Evolutionary conservation across 2,888 invertebrate species (phyloP).

Genomic region (Reticulitermes lucifugus): DNA sequence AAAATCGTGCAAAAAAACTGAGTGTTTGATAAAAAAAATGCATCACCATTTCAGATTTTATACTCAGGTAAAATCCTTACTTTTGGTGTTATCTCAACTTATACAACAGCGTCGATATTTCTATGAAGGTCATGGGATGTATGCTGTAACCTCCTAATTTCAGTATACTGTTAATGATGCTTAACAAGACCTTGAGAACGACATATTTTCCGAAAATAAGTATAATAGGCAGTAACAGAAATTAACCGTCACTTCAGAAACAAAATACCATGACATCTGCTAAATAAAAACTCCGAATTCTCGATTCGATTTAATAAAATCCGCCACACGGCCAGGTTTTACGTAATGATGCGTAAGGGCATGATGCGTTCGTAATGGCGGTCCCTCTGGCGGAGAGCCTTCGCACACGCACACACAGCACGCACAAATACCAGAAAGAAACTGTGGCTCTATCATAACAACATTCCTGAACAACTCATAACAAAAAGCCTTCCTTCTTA

Average conservation of each 20-base stretch:
- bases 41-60: neutral
- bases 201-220: too few species aligned
- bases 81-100: neutral
- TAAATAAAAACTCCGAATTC: neutral
- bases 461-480: conserved; percentile 3
- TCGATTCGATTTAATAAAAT: neutral
- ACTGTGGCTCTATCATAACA: conserved; percentile 4
- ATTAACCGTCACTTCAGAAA: too few species aligned
- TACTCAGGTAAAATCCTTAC: neutral
- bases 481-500: conserved; percentile 23
- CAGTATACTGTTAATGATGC: neutral
- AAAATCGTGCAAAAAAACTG: neutral
- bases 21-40: neutral
- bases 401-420: conserved; percentile 30
- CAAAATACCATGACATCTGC: too few species aligned
- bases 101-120: neutral
- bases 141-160: neutral
- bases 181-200: neutral
- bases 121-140: neutral
- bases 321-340: conserved; percentile 23
- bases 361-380: conserved; percentile 46
- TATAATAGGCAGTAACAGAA: too few species aligned
- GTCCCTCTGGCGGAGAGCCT: conserved; percentile 19
- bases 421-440: conserved; percentile 18
- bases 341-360: conserved; percentile 46